These are phyloP conservation scores for Aramus guarauna DNA, from an alignment of 2,113 vertebrate species.

Conservation along the genomic window DNA sequence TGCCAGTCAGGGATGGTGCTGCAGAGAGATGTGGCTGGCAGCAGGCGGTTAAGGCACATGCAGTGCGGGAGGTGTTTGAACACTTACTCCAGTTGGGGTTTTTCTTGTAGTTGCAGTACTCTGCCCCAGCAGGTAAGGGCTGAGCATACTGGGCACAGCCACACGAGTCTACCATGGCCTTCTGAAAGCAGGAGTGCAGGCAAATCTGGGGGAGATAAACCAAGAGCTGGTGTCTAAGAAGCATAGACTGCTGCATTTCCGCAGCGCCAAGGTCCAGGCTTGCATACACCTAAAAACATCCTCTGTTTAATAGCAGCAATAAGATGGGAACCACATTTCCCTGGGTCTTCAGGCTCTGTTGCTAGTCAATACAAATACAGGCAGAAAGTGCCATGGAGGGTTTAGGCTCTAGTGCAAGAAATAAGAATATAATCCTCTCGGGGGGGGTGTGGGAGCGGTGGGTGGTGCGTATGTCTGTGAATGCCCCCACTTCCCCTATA, in stretches of 20 bases:
- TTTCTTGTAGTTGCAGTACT: conserved; percentile 81
- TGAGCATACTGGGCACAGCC: conserved; percentile 78
- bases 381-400: not conserved
- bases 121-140: conserved; percentile 66
- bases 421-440: not conserved
- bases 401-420: not conserved
- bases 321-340: not conserved
- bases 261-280: not conserved
- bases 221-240: not conserved
- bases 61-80: not conserved
- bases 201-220: conserved; percentile 71
- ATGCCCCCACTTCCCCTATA: not conserved
- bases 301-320: not conserved
- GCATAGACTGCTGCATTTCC: not conserved
- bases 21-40: not conserved
- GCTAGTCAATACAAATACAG: not conserved
- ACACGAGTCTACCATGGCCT: conserved; percentile 75
- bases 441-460: too few relatives aligned
- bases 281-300: not conserved
- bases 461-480: too few relatives aligned
- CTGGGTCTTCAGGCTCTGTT: not conserved
- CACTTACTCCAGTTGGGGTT: conserved; percentile 83
- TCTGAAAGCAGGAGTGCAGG: conserved; percentile 83
- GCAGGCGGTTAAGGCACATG: rapidly evolving
- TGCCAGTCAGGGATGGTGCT: rapidly evolving